A percentile compares a stretch with the other conserved stretches of the same genome.
Conservation (phyloP, 2,113 vertebrate species). For the Phainopepla nitens region DNA sequence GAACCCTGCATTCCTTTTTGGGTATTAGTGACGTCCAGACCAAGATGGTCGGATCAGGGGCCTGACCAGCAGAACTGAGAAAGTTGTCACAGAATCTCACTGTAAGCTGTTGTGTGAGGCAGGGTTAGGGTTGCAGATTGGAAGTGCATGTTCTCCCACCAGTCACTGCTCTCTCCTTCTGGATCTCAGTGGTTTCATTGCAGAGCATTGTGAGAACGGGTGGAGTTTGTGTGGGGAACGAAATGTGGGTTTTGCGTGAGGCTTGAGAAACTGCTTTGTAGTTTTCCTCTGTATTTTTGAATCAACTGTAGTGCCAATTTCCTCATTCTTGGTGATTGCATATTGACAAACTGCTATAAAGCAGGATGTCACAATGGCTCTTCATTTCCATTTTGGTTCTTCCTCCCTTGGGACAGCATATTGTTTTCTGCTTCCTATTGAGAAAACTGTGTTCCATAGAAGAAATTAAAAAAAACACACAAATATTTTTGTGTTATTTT, state of each 20-base stretch:
- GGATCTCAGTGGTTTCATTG: neutral
- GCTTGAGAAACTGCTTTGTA: neutral
- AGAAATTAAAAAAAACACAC: neutral
- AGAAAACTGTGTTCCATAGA: neutral
- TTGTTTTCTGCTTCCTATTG: constrained; percentile 56
- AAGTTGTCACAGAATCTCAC: neutral
- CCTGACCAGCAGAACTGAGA: neutral
- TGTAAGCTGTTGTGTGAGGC: neutral
- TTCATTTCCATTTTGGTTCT: constrained; percentile 52
- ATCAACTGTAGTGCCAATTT: neutral
- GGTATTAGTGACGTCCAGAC: neutral
- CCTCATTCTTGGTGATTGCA: neutral
- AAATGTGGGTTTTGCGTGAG: neutral
- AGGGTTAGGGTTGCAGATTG: neutral
- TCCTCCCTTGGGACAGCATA: constrained; percentile 47
- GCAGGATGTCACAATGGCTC: constrained; percentile 50
- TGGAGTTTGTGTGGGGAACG: neutral
- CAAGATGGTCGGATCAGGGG: neutral
- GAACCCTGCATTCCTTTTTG: neutral
- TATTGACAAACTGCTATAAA: constrained; percentile 4
- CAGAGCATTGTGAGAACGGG: neutral
- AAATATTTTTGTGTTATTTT: constrained; percentile 5
- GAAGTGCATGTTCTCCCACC: neutral
- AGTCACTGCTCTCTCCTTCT: neutral
- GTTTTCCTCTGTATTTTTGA: neutral